phyloP scores from a whole-genome alignment of 2,888 invertebrate genomes.

The Caradrina kadenii region DNA sequence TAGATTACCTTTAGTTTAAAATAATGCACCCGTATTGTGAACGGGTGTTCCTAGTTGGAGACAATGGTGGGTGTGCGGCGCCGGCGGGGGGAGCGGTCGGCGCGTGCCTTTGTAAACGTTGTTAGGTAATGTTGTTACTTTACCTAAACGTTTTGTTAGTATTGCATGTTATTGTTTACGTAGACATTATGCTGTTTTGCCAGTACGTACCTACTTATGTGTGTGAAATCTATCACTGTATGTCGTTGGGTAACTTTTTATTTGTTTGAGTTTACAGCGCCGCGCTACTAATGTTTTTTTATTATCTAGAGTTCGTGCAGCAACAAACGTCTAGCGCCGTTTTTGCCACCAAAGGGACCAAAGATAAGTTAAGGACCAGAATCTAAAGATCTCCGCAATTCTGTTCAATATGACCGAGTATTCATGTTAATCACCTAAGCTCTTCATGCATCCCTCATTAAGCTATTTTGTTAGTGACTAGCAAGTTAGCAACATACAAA shows the following conservation, averaged over 20 bases:
- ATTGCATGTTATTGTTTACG: slow-evolving; percentile 30
- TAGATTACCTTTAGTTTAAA: slow-evolving; percentile 24
- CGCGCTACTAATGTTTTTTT: background rate
- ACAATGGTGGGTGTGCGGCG: slow-evolving; percentile 16
- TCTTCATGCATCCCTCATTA: background rate
- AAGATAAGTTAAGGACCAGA: background rate
- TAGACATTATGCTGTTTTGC: background rate
- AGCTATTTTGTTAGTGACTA: background rate
- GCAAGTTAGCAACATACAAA: slow-evolving; percentile 2
- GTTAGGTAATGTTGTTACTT: slow-evolving; percentile 18
- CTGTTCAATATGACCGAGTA: background rate
- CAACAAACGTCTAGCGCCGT: too few species aligned
- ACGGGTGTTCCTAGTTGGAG: slow-evolving; percentile 39
- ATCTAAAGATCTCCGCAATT: background rate
- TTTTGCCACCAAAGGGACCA: background rate
- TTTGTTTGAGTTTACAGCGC: background rate
- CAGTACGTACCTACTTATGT: background rate
- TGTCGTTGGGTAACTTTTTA: background rate
- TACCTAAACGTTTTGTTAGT: slow-evolving; percentile 34
- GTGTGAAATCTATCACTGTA: background rate
- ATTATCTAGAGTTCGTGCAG: background rate
- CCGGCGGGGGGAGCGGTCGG: slow-evolving; percentile 26
- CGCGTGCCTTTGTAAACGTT: slow-evolving; percentile 40
- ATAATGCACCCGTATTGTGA: slow-evolving; percentile 58
- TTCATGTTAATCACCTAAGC: background rate